A percentile compares a stretch with the other conserved stretches of the same genome.
phyloP scores from a whole-genome alignment of 2,888 invertebrate species.

The Drosophila villosipedis region DNA sequence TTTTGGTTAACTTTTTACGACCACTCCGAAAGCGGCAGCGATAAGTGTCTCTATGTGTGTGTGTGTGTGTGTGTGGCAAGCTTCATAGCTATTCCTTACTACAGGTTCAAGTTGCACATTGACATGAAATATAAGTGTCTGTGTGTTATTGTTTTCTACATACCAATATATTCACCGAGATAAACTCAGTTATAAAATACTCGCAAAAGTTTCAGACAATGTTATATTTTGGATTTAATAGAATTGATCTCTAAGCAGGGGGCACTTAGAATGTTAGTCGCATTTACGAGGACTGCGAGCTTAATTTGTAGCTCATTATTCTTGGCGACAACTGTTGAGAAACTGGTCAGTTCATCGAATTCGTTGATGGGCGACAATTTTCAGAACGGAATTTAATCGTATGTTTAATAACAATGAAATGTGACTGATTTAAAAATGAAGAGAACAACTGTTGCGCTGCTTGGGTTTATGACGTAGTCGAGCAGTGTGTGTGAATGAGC shows the following conservation, averaged over 20 bases:
- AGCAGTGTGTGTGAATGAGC: conserved; percentile 47
- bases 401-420: background rate
- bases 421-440: background rate
- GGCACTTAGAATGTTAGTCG: background rate
- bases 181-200: background rate
- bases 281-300: background rate
- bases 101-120: conserved; percentile 6
- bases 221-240: background rate
- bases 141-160: background rate
- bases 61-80: background rate
- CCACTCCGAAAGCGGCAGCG: background rate
- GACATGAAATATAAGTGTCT: background rate
- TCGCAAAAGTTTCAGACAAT: background rate
- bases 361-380: background rate
- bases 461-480: conserved; percentile 17
- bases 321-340: background rate
- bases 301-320: background rate
- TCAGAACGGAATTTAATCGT: background rate
- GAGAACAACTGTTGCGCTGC: conserved; percentile 3
- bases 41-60: background rate
- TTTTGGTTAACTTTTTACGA: conserved; percentile 58
- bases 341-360: background rate
- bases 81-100: conserved; percentile 11
- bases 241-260: background rate
- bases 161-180: background rate